Conservation (phyloP, 1,140 invertebrate species). For the Anastrepha ludens region DNA sequence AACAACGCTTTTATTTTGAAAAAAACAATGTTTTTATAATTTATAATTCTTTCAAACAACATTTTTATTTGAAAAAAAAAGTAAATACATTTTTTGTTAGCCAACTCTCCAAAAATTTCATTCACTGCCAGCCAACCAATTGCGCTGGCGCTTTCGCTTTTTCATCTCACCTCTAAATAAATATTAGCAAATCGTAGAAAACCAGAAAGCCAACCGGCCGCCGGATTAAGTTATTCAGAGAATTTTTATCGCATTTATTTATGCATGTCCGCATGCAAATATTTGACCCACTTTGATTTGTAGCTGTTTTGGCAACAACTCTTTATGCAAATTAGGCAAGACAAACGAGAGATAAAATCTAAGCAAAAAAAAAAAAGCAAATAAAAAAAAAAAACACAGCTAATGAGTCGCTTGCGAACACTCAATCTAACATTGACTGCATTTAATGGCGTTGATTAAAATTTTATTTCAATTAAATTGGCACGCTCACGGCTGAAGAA, state of each 20-base stretch:
- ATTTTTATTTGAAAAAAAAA: no score
- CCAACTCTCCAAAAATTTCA: neutral
- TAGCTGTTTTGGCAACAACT: conserved; percentile 7
- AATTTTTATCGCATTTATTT: conserved; percentile 33
- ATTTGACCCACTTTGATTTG: conserved; percentile 34
- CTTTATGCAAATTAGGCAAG: conserved; percentile 34
- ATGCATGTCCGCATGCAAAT: conserved; percentile 22
- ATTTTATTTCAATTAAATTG: conserved; percentile 18
- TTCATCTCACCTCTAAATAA: neutral
- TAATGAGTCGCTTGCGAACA: neutral
- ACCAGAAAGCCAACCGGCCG: neutral
- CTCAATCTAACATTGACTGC: neutral
- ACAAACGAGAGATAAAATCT: neutral
- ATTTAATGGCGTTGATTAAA: conserved; percentile 25
- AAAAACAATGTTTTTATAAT: no score
- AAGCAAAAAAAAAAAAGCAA: neutral
- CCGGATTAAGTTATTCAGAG: conserved; percentile 32
- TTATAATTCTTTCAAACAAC: no score
- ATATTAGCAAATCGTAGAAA: neutral
- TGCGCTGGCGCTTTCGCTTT: conserved; percentile 32
- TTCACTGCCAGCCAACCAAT: neutral
- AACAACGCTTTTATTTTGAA: no score
- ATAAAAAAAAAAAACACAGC: neutral
- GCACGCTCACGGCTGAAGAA: neutral
- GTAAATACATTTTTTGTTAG: no score